Percentiles rank a stretch among this genome's conserved stretches.
These are phyloP conservation scores for Charadrius vociferus DNA, from an alignment of 2,113 vertebrate genomes.

Conservation along the genomic window DNA sequence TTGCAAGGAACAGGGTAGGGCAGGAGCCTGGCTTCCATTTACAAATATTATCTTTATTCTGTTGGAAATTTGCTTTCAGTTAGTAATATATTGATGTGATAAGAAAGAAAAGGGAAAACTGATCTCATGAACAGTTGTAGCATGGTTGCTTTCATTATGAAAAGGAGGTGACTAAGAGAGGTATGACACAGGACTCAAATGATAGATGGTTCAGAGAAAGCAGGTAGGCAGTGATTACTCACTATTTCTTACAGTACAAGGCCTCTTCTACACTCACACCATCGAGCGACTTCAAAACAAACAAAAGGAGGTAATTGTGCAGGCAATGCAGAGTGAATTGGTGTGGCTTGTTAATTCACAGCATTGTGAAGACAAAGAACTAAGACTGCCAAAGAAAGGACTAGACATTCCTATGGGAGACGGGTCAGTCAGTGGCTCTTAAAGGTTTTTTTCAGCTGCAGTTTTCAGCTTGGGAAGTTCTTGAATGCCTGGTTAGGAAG, in stretches of 20 bases:
- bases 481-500: background rate
- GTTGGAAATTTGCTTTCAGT: background rate
- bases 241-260: background rate
- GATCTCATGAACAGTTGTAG: background rate
- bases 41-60: background rate
- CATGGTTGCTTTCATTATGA: background rate
- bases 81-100: background rate
- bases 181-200: background rate
- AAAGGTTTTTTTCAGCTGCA: background rate
- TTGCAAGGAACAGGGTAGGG: background rate
- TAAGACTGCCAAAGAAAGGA: background rate
- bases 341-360: background rate
- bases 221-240: constrained; percentile 8
- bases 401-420: background rate
- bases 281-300: background rate
- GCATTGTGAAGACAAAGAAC: background rate
- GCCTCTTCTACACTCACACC: background rate
- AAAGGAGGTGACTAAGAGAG: constrained; percentile 3
- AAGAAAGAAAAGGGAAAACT: background rate
- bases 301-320: background rate
- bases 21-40: background rate
- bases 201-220: background rate
- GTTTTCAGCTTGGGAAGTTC: background rate
- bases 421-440: background rate
- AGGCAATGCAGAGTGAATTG: background rate